Base-by-base conservation (phyloP, 1,140 invertebrate species). In the silkworm (Bombyx mori) region DNA sequence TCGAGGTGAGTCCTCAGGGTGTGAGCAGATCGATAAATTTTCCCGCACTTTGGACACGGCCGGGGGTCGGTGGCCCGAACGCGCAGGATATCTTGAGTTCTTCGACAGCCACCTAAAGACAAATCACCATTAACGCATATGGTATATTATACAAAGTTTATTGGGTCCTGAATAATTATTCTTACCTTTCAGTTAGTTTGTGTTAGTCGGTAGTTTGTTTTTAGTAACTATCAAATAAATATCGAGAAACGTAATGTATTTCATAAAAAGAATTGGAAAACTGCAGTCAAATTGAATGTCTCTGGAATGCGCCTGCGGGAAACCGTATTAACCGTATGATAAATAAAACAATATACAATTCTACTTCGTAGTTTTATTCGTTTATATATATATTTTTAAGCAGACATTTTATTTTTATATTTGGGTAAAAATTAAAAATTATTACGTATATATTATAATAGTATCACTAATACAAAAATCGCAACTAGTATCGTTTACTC, bases 41-140 rank as follows among this genome's bases (percentile, higher is more conserved):
- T 97, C 2, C 95, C 95, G 79, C 96, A 97, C 79, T 97, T 96
- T 7, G 95, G 95, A 84, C 96, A 97, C 0, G 96, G 96, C 42
- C 96, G 89, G 0, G 95, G 95, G 89, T 97, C 96, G 10, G 95
- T 97, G 0, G 95, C 96, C 64, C 96, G 90, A 10, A 97, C 95
- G 68, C 95, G 90, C 80, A 94, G 91, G 90, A 96, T 91, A 69
- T 97, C 95, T 73, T 96, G 84, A 10, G 93, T 92, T 60, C 94
- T 89, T 65, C 94, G 90, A 48, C 92, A 91, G 54, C 93, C 92
- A 91, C 90, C 68, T 91, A 87, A 58, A 73, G 44, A 58, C 8
- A 72, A 63, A 43, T 35, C 26, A 35, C 26, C 26, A 35, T 35
- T 35, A 35, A 35, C 22, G 48, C 3, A 18, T 50, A 50, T 50